Percentiles rank a stretch among this genome's conserved stretches.
Conservation (phyloP, 2,797 vertebrate genomes). For the Rhinichthys osculus region DNA sequence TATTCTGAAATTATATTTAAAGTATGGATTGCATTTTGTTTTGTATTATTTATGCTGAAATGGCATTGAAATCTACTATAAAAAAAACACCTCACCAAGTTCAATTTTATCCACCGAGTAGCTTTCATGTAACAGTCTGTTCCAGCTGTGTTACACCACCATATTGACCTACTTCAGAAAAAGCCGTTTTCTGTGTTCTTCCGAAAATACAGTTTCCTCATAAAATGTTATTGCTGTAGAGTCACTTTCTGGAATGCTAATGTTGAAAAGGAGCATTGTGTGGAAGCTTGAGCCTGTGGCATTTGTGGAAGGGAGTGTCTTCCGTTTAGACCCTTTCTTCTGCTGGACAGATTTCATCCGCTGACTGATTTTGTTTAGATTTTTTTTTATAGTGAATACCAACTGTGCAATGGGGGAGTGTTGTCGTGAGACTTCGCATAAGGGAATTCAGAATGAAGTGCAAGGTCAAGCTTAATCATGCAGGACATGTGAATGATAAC, state of each 20-base stretch:
- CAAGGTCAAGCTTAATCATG: constrained; percentile 43
- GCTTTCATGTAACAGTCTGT: background rate
- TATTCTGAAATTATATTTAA: background rate
- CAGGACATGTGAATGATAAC: constrained; percentile 39
- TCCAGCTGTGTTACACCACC: constrained; percentile 8
- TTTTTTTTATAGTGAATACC: constrained; percentile 64
- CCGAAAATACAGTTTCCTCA: background rate
- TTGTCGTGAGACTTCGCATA: constrained; percentile 59
- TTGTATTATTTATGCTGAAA: background rate
- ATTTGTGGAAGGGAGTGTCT: constrained; percentile 65
- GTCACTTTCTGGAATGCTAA: constrained; percentile 56
- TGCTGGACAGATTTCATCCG: constrained; percentile 69
- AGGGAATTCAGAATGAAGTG: constrained; percentile 36
- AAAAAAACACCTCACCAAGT: background rate
- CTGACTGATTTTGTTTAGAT: constrained; percentile 74
- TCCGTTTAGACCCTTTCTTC: constrained; percentile 58
- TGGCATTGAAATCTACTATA: background rate
- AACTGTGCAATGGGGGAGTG: constrained; percentile 71
- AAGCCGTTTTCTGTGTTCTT: background rate
- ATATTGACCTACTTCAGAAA: constrained; percentile 33
- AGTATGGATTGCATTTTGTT: background rate
- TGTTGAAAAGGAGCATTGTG: constrained; percentile 8
- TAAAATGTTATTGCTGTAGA: background rate
- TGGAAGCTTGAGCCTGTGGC: constrained; percentile 25
- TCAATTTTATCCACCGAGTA: background rate